These are phyloP conservation scores for Characodon lateralis DNA, from an alignment of 2,797 vertebrate genomes.

Conservation along the genomic window DNA sequence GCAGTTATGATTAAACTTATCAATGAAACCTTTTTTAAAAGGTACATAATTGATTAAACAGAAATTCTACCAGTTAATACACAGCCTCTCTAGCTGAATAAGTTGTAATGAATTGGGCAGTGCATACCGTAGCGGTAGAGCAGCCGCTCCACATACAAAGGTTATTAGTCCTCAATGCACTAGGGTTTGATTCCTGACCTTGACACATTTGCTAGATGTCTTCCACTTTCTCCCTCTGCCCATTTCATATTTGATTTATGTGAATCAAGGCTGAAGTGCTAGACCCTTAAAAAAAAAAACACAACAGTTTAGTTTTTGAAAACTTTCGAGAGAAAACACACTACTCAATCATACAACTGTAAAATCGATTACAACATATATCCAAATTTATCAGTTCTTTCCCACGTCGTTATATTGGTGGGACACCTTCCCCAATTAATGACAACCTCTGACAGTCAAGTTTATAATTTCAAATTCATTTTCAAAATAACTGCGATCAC, in stretches of 20 bases:
- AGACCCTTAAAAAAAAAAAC: not conserved
- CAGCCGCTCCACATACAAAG: not conserved
- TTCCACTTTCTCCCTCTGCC: not conserved
- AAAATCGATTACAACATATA: no score
- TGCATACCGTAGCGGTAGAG: not conserved
- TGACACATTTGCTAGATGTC: not conserved
- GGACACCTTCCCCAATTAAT: no score
- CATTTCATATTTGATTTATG: not conserved
- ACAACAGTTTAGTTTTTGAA: no score
- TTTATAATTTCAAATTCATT: no score
- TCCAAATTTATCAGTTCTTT: no score
- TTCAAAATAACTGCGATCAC: no score
- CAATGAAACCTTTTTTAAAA: no score
- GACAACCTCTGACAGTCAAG: no score
- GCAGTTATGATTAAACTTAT: not conserved
- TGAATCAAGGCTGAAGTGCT: not conserved
- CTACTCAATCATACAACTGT: no score
- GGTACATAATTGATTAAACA: not conserved
- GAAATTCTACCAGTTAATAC: not conserved
- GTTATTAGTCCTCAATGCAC: not conserved
- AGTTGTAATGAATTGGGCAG: not conserved
- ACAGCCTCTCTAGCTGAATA: not conserved
- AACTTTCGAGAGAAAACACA: not conserved
- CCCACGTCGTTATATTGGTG: no score
- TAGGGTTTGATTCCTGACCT: not conserved